Evolutionary conservation across 2,888 invertebrate genomes (phyloP).

Genomic region (Auanema freiburgensis): DNA sequence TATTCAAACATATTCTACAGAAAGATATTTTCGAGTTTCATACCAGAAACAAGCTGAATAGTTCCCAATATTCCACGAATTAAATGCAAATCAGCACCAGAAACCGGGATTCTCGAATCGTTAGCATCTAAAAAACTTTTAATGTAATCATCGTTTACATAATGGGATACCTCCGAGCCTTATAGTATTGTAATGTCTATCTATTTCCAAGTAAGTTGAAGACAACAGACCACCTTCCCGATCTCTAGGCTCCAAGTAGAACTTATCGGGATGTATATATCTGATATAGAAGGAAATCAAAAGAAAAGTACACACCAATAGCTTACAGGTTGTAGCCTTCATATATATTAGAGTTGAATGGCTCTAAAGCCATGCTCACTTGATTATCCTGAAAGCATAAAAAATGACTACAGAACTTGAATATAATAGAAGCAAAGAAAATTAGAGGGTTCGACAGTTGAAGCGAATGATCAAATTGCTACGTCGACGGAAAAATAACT

Average conservation of each 20-base stretch:
- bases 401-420: too few relatives aligned
- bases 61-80: conserved; percentile 61
- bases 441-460: background rate
- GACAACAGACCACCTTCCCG: conserved; percentile 46
- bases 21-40: background rate
- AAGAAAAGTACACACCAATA: background rate
- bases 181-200: conserved; percentile 42
- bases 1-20: background rate
- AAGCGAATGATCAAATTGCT: background rate
- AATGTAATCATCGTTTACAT: background rate
- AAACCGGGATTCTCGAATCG: conserved; percentile 33
- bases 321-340: conserved; percentile 47
- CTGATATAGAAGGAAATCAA: conserved; percentile 13
- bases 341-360: conserved; percentile 32
- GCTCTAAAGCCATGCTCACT: conserved; percentile 6
- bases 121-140: conserved; percentile 13
- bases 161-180: conserved; percentile 24
- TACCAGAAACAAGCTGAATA: conserved; percentile 57
- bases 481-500: conserved; percentile 22
- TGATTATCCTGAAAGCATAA: too few relatives aligned
- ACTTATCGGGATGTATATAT: conserved; percentile 51
- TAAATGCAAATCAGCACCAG: conserved; percentile 50
- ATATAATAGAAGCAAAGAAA: too few relatives aligned
- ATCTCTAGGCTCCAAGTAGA: conserved; percentile 57
- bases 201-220: conserved; percentile 52